Conservation (phyloP, 2,113 vertebrate genomes). For the Heloderma charlesbogerti region DNA sequence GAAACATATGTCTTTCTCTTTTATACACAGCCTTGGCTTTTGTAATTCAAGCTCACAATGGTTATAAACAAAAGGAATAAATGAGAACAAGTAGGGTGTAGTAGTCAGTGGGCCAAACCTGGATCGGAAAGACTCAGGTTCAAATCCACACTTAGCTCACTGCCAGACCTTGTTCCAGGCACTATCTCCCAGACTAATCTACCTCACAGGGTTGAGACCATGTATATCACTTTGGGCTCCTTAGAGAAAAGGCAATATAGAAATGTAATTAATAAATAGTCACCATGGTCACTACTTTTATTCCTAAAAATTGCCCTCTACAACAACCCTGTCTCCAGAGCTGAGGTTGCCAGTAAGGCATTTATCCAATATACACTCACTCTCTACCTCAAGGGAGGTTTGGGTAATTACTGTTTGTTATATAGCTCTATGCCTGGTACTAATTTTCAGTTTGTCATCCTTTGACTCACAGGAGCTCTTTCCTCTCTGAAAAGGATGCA, state of each 20-base stretch:
- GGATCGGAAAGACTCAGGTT: background rate
- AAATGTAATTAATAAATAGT: background rate
- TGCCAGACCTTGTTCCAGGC: background rate
- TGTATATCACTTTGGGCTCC: background rate
- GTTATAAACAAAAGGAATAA: conserved; percentile 9
- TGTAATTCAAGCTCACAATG: conserved; percentile 28
- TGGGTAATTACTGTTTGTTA: conserved; percentile 61
- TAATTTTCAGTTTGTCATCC: conserved; percentile 78
- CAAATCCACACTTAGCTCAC: background rate
- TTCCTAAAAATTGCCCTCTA: conserved; percentile 44
- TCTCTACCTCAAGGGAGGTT: conserved; percentile 4
- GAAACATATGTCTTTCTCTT: background rate
- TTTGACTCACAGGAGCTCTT: conserved; percentile 70
- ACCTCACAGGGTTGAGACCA: background rate
- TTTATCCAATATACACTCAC: conserved; percentile 62
- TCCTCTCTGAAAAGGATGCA: conserved; percentile 73
- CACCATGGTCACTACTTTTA: conserved; percentile 55
- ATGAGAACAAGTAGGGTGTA: background rate
- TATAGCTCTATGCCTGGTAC: conserved; percentile 68
- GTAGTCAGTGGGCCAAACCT: background rate
- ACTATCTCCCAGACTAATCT: background rate
- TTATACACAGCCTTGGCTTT: background rate
- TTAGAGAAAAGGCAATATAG: background rate
- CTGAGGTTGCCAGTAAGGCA: conserved; percentile 53
- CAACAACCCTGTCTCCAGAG: conserved; percentile 1